Percentiles rank a stretch among this genome's conserved stretches.
These are phyloP conservation scores for Leucoraja ocellata DNA, from an alignment of 2,797 vertebrate species.

Conservation along the genomic window DNA sequence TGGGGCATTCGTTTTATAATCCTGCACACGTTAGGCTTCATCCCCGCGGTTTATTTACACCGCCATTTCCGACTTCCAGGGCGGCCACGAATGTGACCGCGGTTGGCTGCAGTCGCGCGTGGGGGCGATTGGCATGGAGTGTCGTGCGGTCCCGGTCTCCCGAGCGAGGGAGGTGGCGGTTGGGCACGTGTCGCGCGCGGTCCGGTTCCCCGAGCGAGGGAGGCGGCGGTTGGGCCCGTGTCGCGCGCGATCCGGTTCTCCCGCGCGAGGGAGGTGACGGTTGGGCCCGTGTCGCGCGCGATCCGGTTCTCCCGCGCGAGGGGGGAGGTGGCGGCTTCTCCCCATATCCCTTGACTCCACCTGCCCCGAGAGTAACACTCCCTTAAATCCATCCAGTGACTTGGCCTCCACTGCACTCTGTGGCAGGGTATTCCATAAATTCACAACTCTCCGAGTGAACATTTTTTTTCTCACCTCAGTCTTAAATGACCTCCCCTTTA, in stretches of 20 bases:
- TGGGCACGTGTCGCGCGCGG: background rate
- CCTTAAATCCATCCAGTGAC: no score
- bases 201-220: background rate
- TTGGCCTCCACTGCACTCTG: no score
- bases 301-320: background rate
- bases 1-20: background rate
- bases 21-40: no score
- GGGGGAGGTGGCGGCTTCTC: background rate
- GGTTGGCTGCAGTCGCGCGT: background rate
- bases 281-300: background rate
- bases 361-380: no score
- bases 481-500: no score
- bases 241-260: no score
- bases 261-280: background rate
- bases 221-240: background rate
- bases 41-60: background rate
- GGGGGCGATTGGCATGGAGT: no score
- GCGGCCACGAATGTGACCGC: background rate
- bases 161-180: background rate
- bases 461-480: no score
- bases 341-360: no score
- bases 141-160: background rate
- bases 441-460: no score
- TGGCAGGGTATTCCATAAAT: no score
- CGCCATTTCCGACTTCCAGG: background rate